Percentiles rank a stretch among this genome's conserved stretches.
phyloP scores from a whole-genome alignment of 2,113 vertebrate genomes.

The Nothoprocta perdicaria region DNA sequence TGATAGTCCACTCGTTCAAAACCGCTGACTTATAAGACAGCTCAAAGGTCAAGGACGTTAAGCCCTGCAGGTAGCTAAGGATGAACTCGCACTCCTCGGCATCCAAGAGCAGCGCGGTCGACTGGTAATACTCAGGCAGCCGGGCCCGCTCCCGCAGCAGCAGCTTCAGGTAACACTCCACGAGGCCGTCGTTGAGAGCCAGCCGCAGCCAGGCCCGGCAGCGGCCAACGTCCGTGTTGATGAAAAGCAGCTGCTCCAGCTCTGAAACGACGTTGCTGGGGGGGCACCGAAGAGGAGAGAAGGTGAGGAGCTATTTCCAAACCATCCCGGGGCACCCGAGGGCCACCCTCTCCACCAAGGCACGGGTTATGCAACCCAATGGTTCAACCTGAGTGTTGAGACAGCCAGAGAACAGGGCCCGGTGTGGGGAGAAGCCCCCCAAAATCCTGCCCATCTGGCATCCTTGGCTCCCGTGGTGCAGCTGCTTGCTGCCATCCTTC shows the following conservation, averaged over 20 bases:
- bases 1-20: constrained; percentile 93
- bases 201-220: constrained; percentile 94
- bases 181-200: constrained; percentile 90
- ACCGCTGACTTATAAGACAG: constrained; percentile 95
- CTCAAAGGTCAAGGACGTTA: constrained; percentile 88
- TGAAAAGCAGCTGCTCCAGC: constrained; percentile 88
- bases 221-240: constrained; percentile 90
- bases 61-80: constrained; percentile 92
- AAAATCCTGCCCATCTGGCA: neutral
- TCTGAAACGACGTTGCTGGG: constrained; percentile 87
- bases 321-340: accelerated
- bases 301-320: accelerated
- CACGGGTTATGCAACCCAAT: too few species aligned
- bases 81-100: constrained; percentile 91
- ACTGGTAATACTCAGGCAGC: constrained; percentile 86
- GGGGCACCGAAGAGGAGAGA: neutral
- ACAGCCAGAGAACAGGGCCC: too few species aligned
- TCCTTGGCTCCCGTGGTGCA: neutral
- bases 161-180: constrained; percentile 92
- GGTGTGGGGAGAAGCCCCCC: neutral
- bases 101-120: constrained; percentile 87
- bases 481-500: neutral
- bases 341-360: neutral
- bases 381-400: neutral
- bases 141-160: constrained; percentile 85